Conservation (phyloP, 2,888 invertebrate species). For the Cephus pygmeus region DNA sequence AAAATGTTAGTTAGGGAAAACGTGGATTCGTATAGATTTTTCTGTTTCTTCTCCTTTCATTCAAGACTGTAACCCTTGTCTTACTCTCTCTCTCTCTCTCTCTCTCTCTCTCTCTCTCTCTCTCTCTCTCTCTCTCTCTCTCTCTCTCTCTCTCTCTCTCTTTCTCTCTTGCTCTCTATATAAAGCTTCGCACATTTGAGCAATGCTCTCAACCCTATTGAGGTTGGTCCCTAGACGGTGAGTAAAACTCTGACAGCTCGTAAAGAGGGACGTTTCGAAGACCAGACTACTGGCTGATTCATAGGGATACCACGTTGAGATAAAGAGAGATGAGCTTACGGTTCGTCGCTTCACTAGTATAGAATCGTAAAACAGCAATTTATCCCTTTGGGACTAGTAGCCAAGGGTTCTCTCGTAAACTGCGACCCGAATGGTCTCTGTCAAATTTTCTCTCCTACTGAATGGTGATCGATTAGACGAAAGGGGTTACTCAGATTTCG, state of each 20-base stretch:
- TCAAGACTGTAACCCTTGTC: background rate
- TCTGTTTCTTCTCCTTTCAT: background rate
- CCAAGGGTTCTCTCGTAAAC: background rate
- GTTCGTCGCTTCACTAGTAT: background rate
- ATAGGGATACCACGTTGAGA: background rate
- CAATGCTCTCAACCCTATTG: background rate
- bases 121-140: background rate
- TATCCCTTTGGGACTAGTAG: background rate
- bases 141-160: too few species aligned
- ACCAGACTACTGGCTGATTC: background rate
- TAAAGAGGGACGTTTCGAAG: background rate
- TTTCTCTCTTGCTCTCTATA: too few species aligned
- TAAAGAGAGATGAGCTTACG: background rate
- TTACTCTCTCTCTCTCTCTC: background rate
- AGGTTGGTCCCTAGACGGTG: background rate
- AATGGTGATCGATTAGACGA: background rate
- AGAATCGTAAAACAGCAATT: background rate
- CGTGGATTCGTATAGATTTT: background rate
- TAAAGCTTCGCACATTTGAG: background rate
- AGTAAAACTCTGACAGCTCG: background rate
- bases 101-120: too few species aligned
- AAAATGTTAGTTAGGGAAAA: background rate
- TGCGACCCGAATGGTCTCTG: background rate
- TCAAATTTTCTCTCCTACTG: background rate
- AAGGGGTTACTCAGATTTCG: background rate